Evolutionary conservation across 2,113 vertebrate genomes (phyloP).

Genomic region (Lepus timidus): DNA sequence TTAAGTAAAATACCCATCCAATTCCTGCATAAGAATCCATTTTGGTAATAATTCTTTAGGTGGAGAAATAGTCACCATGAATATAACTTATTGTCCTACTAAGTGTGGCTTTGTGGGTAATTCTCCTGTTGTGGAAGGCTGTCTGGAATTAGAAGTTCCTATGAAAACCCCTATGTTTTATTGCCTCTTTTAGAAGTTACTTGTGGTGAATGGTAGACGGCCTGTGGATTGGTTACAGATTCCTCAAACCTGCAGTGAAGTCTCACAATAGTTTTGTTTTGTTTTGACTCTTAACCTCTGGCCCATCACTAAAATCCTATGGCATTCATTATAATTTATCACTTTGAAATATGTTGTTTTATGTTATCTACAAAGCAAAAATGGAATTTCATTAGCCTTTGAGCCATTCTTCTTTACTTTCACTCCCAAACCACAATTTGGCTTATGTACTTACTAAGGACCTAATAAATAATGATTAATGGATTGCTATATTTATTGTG

Average conservation of each 20-base stretch:
- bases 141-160: neutral
- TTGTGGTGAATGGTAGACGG: neutral
- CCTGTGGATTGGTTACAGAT: neutral
- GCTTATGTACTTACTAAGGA: neutral
- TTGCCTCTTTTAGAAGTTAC: constrained; percentile 17
- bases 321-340: neutral
- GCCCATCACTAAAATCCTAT: neutral
- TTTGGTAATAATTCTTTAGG: constrained; percentile 46
- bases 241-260: neutral
- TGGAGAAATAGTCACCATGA: neutral
- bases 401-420: constrained; percentile 26
- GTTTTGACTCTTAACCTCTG: neutral
- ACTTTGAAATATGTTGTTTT: neutral
- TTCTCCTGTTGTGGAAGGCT: neutral
- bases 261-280: neutral
- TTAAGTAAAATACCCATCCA: neutral
- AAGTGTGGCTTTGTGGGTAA: neutral
- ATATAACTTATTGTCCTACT: neutral
- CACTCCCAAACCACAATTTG: neutral
- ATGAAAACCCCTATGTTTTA: neutral
- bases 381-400: neutral
- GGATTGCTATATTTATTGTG: neutral
- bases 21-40: neutral
- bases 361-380: neutral
- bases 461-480: constrained; percentile 8